phyloP scores from a whole-genome alignment of 2,113 vertebrate genomes.

The Casuarius casuarius region DNA sequence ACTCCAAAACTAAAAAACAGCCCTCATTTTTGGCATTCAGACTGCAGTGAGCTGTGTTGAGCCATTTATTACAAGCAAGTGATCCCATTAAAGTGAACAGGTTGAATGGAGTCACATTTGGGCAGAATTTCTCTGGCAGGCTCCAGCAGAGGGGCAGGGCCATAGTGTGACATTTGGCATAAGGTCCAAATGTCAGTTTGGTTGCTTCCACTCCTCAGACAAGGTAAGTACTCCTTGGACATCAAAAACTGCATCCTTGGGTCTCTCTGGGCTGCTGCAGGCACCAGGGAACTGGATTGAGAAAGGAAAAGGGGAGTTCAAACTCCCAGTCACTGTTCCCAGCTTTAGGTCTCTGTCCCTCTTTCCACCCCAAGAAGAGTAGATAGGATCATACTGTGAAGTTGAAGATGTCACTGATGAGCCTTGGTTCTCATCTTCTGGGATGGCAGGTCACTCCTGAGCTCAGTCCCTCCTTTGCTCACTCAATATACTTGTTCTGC shows the following conservation, averaged over 20 bases:
- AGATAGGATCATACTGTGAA: rapidly evolving
- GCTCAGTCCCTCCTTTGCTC: background rate
- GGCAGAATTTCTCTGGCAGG: background rate
- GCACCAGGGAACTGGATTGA: background rate
- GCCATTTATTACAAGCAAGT: background rate
- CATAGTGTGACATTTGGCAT: background rate
- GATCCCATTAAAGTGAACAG: background rate
- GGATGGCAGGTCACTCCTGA: background rate
- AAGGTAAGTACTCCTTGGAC: no score
- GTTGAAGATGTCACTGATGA: background rate
- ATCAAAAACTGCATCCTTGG: background rate
- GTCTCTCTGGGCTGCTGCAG: background rate
- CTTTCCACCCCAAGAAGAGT: background rate
- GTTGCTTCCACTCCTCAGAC: background rate
- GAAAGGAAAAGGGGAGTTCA: background rate
- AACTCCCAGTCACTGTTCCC: no score
- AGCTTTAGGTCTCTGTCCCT: background rate
- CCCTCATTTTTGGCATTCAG: background rate
- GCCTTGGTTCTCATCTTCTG: background rate
- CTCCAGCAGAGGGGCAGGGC: background rate
- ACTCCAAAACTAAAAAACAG: background rate
- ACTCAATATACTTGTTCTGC: background rate
- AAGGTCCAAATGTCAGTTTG: background rate
- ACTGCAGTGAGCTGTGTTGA: background rate
- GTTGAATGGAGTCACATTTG: background rate